Conservation (phyloP, 2,797 vertebrate genomes). For the Mus minutoides region DNA sequence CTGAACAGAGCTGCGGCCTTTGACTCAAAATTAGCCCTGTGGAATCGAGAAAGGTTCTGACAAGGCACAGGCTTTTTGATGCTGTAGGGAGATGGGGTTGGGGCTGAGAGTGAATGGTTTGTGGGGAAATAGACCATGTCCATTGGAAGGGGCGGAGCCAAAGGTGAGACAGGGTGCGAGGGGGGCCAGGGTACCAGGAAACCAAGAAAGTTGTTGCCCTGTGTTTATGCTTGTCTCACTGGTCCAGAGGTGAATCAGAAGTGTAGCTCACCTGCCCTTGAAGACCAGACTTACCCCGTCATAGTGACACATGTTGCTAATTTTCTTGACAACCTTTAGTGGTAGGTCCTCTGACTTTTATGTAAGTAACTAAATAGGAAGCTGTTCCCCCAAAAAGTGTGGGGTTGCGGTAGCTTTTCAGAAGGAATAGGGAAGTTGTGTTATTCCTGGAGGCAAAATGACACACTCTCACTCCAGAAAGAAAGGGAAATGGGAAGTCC, state of each 20-base stretch:
- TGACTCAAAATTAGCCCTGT: constrained; percentile 8
- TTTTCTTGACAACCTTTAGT: not conserved
- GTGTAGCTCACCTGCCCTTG: not conserved
- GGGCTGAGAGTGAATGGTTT: not conserved
- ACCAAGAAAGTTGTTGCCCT: not conserved
- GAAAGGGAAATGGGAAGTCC: not conserved
- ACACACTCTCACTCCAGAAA: not conserved
- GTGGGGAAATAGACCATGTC: not conserved
- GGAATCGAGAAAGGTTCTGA: constrained; percentile 40
- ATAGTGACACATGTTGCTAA: not conserved
- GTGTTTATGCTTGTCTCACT: not conserved
- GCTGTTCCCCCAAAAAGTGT: not conserved
- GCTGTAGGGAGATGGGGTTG: not conserved
- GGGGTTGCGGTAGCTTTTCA: constrained; percentile 19
- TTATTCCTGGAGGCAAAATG: constrained; percentile 40
- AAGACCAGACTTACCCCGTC: not conserved
- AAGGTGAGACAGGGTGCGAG: too few species aligned
- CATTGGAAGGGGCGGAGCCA: not conserved
- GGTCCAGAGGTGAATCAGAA: not conserved
- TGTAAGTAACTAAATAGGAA: not conserved
- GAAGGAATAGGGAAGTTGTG: not conserved
- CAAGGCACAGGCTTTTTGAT: constrained; percentile 1
- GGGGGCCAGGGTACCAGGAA: not conserved
- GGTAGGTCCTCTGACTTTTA: constrained; percentile 12
- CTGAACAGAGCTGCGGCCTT: constrained; percentile 39